phyloP scores from a whole-genome alignment of 2,113 vertebrate species.

The Misgurnus anguillicaudatus region DNA sequence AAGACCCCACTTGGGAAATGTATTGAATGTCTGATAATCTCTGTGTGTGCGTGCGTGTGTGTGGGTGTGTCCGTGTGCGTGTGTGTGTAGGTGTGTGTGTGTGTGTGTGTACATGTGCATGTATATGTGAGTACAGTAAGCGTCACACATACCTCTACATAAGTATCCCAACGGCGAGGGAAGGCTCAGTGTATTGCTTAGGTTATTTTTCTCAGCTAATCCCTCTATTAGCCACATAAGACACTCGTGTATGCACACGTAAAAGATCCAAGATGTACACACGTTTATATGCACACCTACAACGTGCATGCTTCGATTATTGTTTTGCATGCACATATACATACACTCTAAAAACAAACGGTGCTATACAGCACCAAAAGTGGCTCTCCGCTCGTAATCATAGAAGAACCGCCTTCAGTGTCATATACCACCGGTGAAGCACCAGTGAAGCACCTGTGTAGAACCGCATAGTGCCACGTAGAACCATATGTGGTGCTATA shows the following conservation, averaged over 20 bases:
- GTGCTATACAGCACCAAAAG: no score
- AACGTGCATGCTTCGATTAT: not conserved
- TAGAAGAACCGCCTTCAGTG: no score
- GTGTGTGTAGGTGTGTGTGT: not conserved
- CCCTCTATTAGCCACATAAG: not conserved
- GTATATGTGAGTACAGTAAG: not conserved
- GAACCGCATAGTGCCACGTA: no score
- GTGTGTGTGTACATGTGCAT: conserved; percentile 12
- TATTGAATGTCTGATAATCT: conserved; percentile 1
- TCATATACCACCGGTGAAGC: no score
- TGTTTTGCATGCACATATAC: not conserved
- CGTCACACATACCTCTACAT: not conserved
- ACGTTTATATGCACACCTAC: not conserved
- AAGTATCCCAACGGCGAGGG: not conserved
- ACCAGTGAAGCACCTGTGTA: no score
- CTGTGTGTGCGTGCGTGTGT: not conserved
- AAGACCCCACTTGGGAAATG: conserved; percentile 29
- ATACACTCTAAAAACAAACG: no score
- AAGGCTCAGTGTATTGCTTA: not conserved
- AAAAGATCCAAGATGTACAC: not conserved
- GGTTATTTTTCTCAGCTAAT: not conserved
- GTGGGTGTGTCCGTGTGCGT: conserved; percentile 7
- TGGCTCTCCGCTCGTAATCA: no score
- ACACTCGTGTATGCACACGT: not conserved
- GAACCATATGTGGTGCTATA: no score